A percentile compares a stretch with the other conserved stretches of the same genome.
phyloP scores from a whole-genome alignment of 64 coral and sea anemone genomes.

The Pachyseris speciosa region DNA sequence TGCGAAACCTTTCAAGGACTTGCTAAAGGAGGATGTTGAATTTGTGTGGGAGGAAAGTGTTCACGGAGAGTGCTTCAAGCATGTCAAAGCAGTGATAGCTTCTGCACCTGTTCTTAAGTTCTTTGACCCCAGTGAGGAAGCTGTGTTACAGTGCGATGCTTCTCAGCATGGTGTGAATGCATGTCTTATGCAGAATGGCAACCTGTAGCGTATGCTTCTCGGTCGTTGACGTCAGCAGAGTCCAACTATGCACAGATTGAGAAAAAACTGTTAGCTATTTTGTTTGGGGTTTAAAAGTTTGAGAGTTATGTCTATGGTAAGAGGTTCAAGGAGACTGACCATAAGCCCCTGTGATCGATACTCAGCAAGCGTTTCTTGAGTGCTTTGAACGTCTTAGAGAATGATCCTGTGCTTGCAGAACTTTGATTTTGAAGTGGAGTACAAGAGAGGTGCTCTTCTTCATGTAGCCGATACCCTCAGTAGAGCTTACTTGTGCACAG shows the following conservation, averaged over 20 bases:
- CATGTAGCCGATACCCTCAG: no score
- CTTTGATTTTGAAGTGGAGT: no score
- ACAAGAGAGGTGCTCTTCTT: no score
- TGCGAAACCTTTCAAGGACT: background rate
- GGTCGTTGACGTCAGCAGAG: background rate
- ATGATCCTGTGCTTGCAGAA: no score
- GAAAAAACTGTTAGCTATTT: background rate
- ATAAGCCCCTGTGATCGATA: background rate
- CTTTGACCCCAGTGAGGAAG: background rate
- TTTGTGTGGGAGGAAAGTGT: slow-evolving; percentile 26
- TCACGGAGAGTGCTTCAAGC: slow-evolving; percentile 13
- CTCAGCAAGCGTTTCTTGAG: no score
- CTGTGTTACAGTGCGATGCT: slow-evolving; percentile 26
- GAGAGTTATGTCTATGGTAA: background rate
- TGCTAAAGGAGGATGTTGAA: slow-evolving; percentile 14
- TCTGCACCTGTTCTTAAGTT: slow-evolving; percentile 27
- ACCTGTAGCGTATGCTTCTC: slow-evolving; percentile 10
- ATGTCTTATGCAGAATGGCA: slow-evolving; percentile 30
- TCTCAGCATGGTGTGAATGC: slow-evolving; percentile 32
- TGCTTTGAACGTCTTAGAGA: no score
- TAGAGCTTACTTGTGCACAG: no score
- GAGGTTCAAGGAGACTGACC: slow-evolving; percentile 13
- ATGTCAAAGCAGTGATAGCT: background rate
- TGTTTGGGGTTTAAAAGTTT: slow-evolving; percentile 5
- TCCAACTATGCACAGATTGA: background rate